Base-by-base conservation (phyloP, 37 sponge, comb jelly and placozoan species). In the Tethya wilhelma region DNA sequence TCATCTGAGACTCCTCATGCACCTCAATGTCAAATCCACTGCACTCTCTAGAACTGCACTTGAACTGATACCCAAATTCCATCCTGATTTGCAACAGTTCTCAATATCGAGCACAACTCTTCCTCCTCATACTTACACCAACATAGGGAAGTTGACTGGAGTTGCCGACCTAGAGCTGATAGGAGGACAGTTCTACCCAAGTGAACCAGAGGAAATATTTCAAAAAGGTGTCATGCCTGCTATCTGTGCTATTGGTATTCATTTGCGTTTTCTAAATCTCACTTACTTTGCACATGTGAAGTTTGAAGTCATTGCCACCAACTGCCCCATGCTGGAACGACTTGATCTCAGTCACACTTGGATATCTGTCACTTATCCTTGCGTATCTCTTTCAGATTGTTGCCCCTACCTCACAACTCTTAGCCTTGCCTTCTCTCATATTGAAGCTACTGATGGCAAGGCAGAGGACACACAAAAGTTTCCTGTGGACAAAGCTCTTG, bases 41-140 rank as follows among this genome's bases (percentile, higher is more conserved):
- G 75, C 75, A 39, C 75, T 75, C 41, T 75, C 75, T 25, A 12
- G 60, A 75, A 75, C 75, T 38, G 75, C 75, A 28, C 75, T 75
- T 11, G 59, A 75, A 38, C 32, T 75, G 75, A 75, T 75, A 56
- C 59, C 59, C 0, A 58, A 59, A 32, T 75, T 75, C 59, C 75
- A 75, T 38, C 75, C 75, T 34, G 75, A 75, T 33, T 38, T 75
- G 40, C 75, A 59, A 58, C 58, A 38, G 28, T 32, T 75, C 4
- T 75, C 75, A 3, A 75, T 58, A 19, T 75, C 75, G 3, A 75
- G 75, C 41, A 75, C 75, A 23, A 75, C 60, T 12, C 41, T 75
- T 32, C 75, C 75, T 37, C 75, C 75, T 2, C 75, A 33, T 8
- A 58, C 40, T 9, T 75, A 75, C 38, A 2, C 36, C 38, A 75